phyloP scores from a whole-genome alignment of 2,888 invertebrate genomes.

The Meandrusa payeni region DNA sequence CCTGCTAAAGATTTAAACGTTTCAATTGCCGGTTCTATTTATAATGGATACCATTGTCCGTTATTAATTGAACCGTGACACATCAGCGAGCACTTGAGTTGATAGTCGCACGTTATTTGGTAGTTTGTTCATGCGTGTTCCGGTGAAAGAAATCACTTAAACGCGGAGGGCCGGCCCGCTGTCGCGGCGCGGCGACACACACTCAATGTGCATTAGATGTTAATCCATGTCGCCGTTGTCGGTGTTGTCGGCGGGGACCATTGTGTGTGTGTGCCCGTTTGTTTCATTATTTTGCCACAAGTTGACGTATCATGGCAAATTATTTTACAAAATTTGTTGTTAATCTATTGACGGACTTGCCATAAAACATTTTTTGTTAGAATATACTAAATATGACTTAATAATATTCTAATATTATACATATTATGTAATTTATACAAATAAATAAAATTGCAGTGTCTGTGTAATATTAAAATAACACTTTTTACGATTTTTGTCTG shows the following conservation, averaged over 20 bases:
- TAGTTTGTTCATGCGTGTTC: conserved; percentile 14
- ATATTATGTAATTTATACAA: no score
- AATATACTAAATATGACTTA: no score
- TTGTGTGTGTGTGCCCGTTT: no score
- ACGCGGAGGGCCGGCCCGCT: background rate
- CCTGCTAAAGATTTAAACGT: background rate
- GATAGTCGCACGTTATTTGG: conserved; percentile 18
- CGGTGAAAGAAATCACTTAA: conserved; percentile 15
- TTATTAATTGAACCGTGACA: conserved; percentile 17
- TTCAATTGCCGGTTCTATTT: conserved; percentile 1
- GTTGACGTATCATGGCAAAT: no score
- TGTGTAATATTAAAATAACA: no score
- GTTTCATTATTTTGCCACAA: no score
- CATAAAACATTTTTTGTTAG: no score
- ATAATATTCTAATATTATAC: no score
- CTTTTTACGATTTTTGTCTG: no score
- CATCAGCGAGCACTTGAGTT: conserved; percentile 3
- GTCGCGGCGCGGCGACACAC: background rate
- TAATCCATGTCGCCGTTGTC: background rate
- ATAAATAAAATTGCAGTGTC: no score
- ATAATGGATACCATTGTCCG: conserved; percentile 1
- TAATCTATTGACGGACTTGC: no score
- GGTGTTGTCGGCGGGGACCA: background rate
- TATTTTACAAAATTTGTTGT: no score
- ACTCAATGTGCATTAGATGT: conserved; percentile 14